Evolutionary conservation across 30 jellyfish, hydroid and myxozoan species (phyloP).

Genomic region (Aurelia sp.): DNA sequence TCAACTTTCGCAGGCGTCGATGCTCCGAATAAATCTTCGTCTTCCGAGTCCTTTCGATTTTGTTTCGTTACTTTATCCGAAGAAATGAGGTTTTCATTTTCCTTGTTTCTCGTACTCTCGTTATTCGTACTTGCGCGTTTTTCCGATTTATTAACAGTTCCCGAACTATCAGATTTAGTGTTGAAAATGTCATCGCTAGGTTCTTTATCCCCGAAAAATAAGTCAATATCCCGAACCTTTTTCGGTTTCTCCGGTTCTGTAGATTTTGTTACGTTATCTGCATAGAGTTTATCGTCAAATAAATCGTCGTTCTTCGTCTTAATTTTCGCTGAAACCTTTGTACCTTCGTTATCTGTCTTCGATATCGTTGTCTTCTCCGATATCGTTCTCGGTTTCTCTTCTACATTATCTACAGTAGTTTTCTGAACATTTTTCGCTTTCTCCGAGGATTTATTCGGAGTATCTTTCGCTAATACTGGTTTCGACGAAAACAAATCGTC

Average conservation of each 20-base stretch:
- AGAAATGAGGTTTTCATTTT: background rate
- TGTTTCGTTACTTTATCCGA: background rate
- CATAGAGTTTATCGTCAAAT: background rate
- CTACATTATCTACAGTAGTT: background rate
- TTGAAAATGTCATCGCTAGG: conserved; percentile 41
- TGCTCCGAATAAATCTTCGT: conserved; percentile 50
- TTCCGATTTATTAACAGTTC: background rate
- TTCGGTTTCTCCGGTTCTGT: too few species aligned
- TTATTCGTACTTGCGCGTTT: background rate
- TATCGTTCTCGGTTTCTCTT: too few species aligned
- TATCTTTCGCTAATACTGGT: background rate
- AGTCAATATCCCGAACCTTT: background rate
- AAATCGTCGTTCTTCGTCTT: background rate
- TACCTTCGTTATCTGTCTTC: background rate
- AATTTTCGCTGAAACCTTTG: background rate
- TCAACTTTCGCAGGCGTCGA: background rate
- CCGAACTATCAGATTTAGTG: background rate
- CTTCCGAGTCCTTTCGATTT: conserved; percentile 30
- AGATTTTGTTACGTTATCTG: background rate
- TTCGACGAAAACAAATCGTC: conserved; percentile 58
- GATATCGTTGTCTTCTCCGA: too few species aligned
- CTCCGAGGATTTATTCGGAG: background rate
- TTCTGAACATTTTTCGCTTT: background rate
- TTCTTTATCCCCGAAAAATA: conserved; percentile 18
- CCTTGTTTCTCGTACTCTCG: background rate